Percentiles rank a stretch among this genome's conserved stretches.
phyloP scores from a whole-genome alignment of 2,888 invertebrate species.

The Lycaena phlaeas region DNA sequence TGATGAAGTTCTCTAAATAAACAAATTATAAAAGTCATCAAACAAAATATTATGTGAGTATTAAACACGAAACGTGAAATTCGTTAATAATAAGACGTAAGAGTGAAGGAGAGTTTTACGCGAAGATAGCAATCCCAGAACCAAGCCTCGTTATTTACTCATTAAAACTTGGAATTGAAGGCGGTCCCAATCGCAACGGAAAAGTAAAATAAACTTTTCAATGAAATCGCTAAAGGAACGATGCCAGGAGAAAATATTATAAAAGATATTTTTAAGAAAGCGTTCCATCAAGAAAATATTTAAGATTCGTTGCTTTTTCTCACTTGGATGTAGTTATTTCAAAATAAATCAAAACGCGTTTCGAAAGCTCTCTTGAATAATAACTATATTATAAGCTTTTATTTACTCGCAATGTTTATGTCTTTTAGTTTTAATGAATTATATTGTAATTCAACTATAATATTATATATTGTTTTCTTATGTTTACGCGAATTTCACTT shows the following conservation, averaged over 20 bases:
- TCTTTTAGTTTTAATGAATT: no score
- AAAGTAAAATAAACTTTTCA: slow-evolving; percentile 45
- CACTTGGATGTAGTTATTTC: background rate
- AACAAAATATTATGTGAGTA: background rate
- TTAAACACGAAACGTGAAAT: background rate
- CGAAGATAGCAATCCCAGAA: slow-evolving; percentile 47
- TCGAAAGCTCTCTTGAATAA: no score
- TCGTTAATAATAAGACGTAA: slow-evolving; percentile 8
- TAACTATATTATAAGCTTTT: no score
- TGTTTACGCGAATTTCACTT: no score
- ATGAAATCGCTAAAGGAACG: slow-evolving; percentile 27
- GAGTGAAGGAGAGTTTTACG: slow-evolving; percentile 25
- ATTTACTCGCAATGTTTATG: no score
- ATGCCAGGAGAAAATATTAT: slow-evolving; percentile 23
- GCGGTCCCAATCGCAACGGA: slow-evolving; percentile 37
- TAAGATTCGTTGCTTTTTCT: background rate
- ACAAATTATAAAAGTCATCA: background rate
- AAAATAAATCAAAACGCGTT: no score
- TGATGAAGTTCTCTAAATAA: background rate
- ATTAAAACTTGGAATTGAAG: slow-evolving; percentile 60
- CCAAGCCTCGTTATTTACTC: slow-evolving; percentile 59
- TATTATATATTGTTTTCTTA: no score
- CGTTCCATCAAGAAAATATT: slow-evolving; percentile 3
- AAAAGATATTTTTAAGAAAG: slow-evolving; percentile 12
- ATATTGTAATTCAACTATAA: no score